Evolutionary conservation across 2,888 invertebrate species (phyloP), one percentile per base, ranked within the genome.

Genomic region (Caenorhabditis sulstoni): DNA sequence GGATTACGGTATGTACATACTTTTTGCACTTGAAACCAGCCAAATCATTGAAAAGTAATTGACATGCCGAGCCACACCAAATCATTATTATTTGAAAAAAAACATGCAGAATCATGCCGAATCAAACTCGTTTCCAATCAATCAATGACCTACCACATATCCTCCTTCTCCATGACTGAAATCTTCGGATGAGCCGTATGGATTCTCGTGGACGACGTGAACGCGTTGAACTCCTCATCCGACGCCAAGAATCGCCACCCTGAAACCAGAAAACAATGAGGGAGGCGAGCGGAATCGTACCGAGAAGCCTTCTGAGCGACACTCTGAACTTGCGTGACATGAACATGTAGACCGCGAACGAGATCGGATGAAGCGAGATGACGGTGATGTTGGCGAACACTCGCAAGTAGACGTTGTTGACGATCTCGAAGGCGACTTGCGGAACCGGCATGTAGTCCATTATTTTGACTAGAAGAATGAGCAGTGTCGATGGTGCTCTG

Each of bases 271-370:
- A 52, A 29, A 8, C 18, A 11, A 20, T 49, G 5, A 3, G 22
- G n/a, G n/a, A n/a, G n/a, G n/a, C n/a, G n/a, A n/a, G n/a, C n/a
- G n/a, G n/a, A n/a, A 5, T 18, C 50, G 44, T 37, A 76, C 81
- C 81, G n/a, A 85, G 49, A 3, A 83, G 29, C 61, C 80, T 49
- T 18, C 85, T 66, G 41, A 85, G 50, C 2, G 81, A 78, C 4
- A 83, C 80, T 35, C 85, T 75, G 67, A 85, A 85, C 45, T 82
- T 67, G 62, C 83, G 73, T 7, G 82, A 83, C 86, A 86, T 86
- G 47, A 86, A 76, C 73, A 86, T 82, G 67, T 86, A 86, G 8
- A 84, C 76, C 1, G 83, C 86, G 58, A 86, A 85, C 5, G 86
- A 83, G 41, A 86, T 81, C 3, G 86, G 86, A 70, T 86, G 86